phyloP scores from a whole-genome alignment of 2,797 vertebrate genomes.

The Gastrophryne carolinensis region DNA sequence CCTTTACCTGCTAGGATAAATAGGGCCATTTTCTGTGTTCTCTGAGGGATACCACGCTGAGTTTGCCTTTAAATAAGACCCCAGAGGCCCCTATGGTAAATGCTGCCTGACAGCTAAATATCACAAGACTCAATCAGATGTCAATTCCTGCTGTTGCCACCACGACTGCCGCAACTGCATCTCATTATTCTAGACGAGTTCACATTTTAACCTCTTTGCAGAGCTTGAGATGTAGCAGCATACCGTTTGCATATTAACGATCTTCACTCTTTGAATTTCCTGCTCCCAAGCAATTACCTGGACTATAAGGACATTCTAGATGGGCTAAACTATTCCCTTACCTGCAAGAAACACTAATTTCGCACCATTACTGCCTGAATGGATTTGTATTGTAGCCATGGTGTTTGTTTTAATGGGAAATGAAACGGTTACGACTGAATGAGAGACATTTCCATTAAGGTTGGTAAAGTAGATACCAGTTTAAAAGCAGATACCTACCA shows the following conservation, averaged over 20 bases:
- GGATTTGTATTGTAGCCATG: slow-evolving; percentile 15
- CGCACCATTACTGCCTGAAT: slow-evolving; percentile 10
- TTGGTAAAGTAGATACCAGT: not conserved
- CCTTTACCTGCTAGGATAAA: not conserved
- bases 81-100: not conserved
- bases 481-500: slow-evolving; percentile 69
- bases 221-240: not conserved
- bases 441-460: slow-evolving; percentile 16
- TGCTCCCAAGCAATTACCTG: slow-evolving; percentile 33
- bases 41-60: not conserved
- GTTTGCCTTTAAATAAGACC: not conserved
- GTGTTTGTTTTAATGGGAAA: slow-evolving; percentile 4
- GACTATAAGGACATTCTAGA: slow-evolving; percentile 21
- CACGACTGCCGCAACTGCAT: slow-evolving; percentile 6
- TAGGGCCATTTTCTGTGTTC: not conserved
- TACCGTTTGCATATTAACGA: slow-evolving; percentile 36
- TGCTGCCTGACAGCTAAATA: slow-evolving; percentile 19
- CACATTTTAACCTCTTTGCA: slow-evolving; percentile 21
- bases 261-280: slow-evolving; percentile 15
- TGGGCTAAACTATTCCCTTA: slow-evolving; percentile 13
- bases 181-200: slow-evolving; percentile 42
- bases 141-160: slow-evolving; percentile 15
- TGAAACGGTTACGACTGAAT: slow-evolving; percentile 30
- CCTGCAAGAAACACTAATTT: slow-evolving; percentile 17
- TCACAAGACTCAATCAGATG: slow-evolving; percentile 30